A percentile compares a stretch with the other conserved stretches of the same genome.
Evolutionary conservation across 1,140 invertebrate species (phyloP).

Genomic region (Lamellibrachia luymesi): DNA sequence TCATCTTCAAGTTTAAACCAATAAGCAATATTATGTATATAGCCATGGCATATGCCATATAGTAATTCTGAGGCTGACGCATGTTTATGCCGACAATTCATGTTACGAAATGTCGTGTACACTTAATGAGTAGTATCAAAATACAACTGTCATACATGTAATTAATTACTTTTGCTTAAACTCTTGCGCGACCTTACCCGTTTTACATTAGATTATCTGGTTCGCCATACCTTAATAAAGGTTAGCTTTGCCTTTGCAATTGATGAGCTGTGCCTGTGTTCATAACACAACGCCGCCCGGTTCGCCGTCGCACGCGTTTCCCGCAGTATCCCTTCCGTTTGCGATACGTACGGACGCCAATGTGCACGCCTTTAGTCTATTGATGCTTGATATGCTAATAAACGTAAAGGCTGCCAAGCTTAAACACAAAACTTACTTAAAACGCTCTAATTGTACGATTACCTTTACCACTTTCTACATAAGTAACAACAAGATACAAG

Average conservation of each 20-base stretch:
- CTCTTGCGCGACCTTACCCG: too few relatives aligned
- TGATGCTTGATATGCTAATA: neutral
- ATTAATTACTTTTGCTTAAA: too few relatives aligned
- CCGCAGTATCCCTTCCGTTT: neutral
- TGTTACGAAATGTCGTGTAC: too few relatives aligned
- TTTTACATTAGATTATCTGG: neutral
- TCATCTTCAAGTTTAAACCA: too few relatives aligned
- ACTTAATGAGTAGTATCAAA: too few relatives aligned
- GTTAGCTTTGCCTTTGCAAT: neutral
- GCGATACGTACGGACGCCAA: neutral
- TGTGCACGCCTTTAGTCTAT: neutral
- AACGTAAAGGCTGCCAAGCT: neutral
- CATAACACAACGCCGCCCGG: neutral
- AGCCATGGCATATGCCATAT: too few relatives aligned
- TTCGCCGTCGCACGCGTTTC: neutral
- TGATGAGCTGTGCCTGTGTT: neutral
- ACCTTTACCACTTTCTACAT: neutral
- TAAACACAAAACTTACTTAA: neutral
- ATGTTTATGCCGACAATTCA: too few relatives aligned
- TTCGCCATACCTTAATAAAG: neutral
- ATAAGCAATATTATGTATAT: too few relatives aligned
- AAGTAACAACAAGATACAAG: neutral
- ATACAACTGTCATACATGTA: too few relatives aligned
- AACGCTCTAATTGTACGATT: neutral
- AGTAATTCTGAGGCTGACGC: too few relatives aligned